Conservation (phyloP, 2,888 invertebrate species). For the Fragum whitleyi region DNA sequence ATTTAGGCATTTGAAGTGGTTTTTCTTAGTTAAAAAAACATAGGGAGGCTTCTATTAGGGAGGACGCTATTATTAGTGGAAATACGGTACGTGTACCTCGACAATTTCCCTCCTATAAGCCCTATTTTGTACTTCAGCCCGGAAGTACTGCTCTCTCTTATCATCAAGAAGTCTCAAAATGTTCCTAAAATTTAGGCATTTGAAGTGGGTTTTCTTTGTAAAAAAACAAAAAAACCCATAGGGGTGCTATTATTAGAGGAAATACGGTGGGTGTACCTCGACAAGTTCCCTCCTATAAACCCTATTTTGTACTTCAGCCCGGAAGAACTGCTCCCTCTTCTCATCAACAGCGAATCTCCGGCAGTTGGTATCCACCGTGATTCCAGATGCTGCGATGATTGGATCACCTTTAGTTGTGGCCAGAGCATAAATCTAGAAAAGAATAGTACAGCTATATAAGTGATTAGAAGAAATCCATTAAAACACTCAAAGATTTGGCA, state of each 20-base stretch:
- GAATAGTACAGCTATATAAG: background rate
- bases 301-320: constrained; percentile 96
- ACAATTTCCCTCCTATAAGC: constrained; percentile 93
- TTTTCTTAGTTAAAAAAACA: no score
- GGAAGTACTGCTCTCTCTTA: constrained; percentile 91
- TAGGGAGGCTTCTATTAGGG: no score
- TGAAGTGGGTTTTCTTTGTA: no score
- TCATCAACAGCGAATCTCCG: constrained; percentile 93
- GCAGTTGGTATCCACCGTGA: constrained; percentile 95
- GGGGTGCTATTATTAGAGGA: no score
- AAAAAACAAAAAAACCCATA: no score
- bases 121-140: constrained; percentile 96
- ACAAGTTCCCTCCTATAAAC: constrained; percentile 93
- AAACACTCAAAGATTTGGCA: no score
- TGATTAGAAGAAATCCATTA: background rate
- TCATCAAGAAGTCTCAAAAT: no score
- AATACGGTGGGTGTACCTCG: no score
- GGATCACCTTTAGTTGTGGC: constrained; percentile 88
- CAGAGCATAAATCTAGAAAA: constrained; percentile 85
- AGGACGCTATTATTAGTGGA: no score
- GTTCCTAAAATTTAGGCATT: no score
- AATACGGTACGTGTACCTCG: no score
- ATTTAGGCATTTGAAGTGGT: no score
- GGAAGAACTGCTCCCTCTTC: constrained; percentile 91
- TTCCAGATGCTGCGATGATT: constrained; percentile 94